Evolutionary conservation across 2,888 invertebrate species (phyloP).

Genomic region (Dicyrtoma fusca): DNA sequence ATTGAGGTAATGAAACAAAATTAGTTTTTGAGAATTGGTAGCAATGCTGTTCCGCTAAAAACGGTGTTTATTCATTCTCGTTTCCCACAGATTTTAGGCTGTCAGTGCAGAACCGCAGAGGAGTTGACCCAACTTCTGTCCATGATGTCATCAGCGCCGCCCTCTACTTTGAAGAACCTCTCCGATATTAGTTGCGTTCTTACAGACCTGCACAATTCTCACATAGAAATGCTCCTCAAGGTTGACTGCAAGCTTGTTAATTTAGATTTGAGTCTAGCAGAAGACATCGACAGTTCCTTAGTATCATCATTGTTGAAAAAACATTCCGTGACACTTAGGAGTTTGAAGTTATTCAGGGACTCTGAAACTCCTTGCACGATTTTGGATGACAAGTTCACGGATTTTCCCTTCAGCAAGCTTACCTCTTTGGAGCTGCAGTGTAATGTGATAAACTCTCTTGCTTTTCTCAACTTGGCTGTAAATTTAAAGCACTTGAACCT

Average conservation of each 20-base stretch:
- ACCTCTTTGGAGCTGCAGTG: conserved; percentile 46
- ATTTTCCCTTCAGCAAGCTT: not conserved
- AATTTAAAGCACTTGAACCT: conserved; percentile 37
- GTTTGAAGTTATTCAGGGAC: conserved; percentile 45
- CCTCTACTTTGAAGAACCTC: conserved; percentile 24
- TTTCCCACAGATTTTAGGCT: conserved; percentile 37
- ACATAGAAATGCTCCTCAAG: conserved; percentile 42
- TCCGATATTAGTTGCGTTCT: conserved; percentile 48
- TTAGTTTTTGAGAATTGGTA: too few relatives aligned
- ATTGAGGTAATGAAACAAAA: conserved; percentile 17
- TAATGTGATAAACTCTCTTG: conserved; percentile 40
- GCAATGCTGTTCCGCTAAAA: too few relatives aligned
- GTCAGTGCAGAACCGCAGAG: conserved; percentile 39
- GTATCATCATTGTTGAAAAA: conserved; percentile 35
- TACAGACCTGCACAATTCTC: conserved; percentile 42
- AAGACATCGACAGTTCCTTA: conserved; percentile 12
- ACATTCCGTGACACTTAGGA: conserved; percentile 30
- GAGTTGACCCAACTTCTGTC: conserved; percentile 43
- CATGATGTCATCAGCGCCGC: conserved; percentile 25
- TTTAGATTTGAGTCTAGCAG: conserved; percentile 45
- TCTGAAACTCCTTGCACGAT: conserved; percentile 3
- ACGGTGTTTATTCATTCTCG: too few relatives aligned
- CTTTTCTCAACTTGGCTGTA: conserved; percentile 36
- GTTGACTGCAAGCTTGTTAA: conserved; percentile 10
- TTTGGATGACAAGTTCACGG: conserved; percentile 6